Evolutionary conservation across 2,113 vertebrate genomes (phyloP).

Genomic region (Noctilio leporinus): DNA sequence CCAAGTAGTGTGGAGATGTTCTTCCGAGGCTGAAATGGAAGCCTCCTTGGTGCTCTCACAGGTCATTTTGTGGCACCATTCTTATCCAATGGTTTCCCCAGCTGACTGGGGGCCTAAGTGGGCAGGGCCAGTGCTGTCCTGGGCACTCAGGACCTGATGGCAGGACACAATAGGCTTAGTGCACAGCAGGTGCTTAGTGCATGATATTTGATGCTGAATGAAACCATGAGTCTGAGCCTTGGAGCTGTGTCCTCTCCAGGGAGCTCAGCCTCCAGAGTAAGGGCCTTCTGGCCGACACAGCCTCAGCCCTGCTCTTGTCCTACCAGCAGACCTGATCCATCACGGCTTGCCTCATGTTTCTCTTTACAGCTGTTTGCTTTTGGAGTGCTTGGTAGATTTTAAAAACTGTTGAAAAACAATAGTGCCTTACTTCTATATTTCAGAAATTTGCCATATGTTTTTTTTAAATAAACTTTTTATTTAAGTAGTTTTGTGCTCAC

Average conservation of each 20-base stretch:
- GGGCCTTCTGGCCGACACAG: neutral
- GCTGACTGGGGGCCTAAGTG: neutral
- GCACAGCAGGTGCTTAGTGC: fast-evolving
- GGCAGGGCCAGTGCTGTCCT: neutral
- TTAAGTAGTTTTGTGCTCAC: neutral
- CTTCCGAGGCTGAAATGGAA: neutral
- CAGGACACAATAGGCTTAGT: neutral
- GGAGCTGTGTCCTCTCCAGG: neutral
- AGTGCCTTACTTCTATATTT: neutral
- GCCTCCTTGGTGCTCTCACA: neutral
- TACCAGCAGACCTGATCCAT: no score
- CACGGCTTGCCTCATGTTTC: neutral
- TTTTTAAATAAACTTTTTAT: neutral
- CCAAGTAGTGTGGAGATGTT: neutral
- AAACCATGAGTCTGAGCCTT: neutral
- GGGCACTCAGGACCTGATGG: neutral
- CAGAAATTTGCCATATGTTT: neutral
- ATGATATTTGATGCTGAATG: no score
- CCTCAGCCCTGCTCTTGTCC: neutral
- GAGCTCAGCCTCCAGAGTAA: neutral
- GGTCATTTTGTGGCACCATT: no score
- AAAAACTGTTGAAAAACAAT: neutral
- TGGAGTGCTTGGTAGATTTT: neutral
- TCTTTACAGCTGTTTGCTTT: neutral
- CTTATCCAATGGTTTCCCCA: neutral